Percentiles rank a stretch among this genome's conserved stretches.
Conservation (phyloP, 2,113 vertebrate genomes). For the Probosciger aterrimus region DNA sequence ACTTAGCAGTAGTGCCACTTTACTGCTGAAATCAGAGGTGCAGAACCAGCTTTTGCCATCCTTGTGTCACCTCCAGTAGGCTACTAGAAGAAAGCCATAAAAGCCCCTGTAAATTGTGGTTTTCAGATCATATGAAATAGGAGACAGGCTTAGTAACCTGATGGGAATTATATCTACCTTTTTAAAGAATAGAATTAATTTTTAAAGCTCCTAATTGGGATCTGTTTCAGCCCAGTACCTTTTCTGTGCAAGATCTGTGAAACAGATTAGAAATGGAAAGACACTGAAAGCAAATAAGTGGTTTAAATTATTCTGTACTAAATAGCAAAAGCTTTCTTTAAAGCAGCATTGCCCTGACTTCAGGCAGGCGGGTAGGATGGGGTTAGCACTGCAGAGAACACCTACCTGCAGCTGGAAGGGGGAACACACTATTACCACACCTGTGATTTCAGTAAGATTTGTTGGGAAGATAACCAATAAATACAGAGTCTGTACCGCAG, state of each 20-base stretch:
- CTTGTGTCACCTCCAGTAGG: neutral
- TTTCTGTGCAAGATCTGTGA: neutral
- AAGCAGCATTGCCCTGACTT: neutral
- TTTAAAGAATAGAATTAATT: neutral
- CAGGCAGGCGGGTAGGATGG: neutral
- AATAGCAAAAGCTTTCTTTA: neutral
- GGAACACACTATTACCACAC: neutral
- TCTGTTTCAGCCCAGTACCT: neutral
- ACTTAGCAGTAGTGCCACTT: neutral
- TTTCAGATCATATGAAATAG: neutral
- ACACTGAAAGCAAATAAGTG: neutral
- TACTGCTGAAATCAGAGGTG: neutral
- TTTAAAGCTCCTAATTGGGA: neutral
- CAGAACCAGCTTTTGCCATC: neutral
- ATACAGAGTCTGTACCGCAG: constrained; percentile 19
- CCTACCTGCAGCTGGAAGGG: neutral
- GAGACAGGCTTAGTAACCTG: neutral
- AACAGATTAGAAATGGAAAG: neutral
- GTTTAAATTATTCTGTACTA: neutral
- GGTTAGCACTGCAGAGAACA: neutral
- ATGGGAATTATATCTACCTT: neutral
- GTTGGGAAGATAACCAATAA: constrained; percentile 23
- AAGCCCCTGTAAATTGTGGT: neutral
- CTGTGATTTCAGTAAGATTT: constrained; percentile 49
- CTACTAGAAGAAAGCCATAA: neutral